Conservation (phyloP, 2,113 vertebrate genomes). For the Aix galericulata region DNA sequence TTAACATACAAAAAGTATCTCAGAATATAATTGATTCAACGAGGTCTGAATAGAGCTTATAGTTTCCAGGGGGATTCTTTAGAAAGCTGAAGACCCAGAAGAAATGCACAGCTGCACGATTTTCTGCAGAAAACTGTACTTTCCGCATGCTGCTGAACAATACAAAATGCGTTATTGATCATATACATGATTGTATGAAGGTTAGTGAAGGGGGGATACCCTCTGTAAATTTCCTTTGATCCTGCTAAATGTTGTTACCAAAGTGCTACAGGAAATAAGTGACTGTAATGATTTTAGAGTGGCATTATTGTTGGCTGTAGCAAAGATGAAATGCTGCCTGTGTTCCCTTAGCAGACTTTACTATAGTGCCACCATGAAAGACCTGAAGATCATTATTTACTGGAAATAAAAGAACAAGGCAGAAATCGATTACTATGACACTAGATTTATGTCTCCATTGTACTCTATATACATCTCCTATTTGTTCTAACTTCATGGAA, state of each 20-base stretch:
- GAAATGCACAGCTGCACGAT: background rate
- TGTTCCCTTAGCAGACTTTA: conserved; percentile 62
- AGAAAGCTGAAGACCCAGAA: background rate
- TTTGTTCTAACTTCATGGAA: conserved; percentile 81
- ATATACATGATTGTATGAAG: conserved; percentile 37
- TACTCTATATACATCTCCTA: conserved; percentile 79
- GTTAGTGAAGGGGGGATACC: conserved; percentile 18
- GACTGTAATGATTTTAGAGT: conserved; percentile 63
- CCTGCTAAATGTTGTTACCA: conserved; percentile 46
- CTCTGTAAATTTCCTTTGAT: conserved; percentile 61
- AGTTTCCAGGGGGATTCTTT: background rate
- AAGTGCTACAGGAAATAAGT: conserved; percentile 41
- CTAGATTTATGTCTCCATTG: conserved; percentile 81
- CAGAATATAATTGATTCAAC: background rate
- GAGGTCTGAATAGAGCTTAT: background rate
- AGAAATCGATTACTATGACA: conserved; percentile 77
- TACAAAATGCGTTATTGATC: conserved; percentile 58
- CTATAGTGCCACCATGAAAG: conserved; percentile 71
- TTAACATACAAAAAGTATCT: background rate
- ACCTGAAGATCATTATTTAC: conserved; percentile 83
- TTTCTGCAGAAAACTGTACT: conserved; percentile 32
- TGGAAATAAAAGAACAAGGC: conserved; percentile 82
- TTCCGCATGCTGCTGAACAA: conserved; percentile 8
- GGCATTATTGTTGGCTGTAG: conserved; percentile 9
- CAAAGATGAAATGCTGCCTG: conserved; percentile 55